Evolutionary conservation across 2,888 invertebrate species (phyloP), one percentile per base, ranked within the genome.

Genomic region (Microctonus hyperodae): DNA sequence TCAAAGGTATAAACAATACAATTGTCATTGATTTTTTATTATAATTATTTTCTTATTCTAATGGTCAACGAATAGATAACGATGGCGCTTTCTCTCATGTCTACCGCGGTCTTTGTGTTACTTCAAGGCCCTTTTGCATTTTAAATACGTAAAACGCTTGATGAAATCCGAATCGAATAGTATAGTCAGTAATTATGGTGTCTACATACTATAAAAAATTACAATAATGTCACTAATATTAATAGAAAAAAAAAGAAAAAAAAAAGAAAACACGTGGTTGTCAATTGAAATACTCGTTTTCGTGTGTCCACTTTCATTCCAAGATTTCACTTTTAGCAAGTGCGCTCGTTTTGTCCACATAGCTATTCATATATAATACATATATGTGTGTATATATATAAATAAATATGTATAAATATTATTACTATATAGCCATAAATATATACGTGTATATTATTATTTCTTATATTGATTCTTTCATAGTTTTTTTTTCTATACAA

Each of bases 311-410:
- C 79, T 79, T 79, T 79, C 76, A 73, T 78, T 73, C 66, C 23
- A 58, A 75, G 73, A 71, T 79, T 79, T 79, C 79, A 79, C 79
- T 79, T 79, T 79, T 76, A 76, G 74, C 74, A 74, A 73, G 61
- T 70, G 72, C 69, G 72, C 73, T 71, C 58, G 23, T 55, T 25
- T n/a, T 35, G 50, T 64, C 35, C 22, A 13, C 22, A 31, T 44
- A 25, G 20, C 35, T 40, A 50, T 55, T 40, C 23, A 20, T 35
- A 40, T 64, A 50, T 33, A 33, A 20, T 59, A 20, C 9, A 40
- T n/a, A 31, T 23, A 58, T 40, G 31, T 50, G 13, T 13, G 33
- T 33, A 61, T 23, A 20, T 16, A 33, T n/a, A 31, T 51, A 50
- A 35, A 13, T 28, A n/a, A 44, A 16, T 44, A 2, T 16, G 1